Evolutionary conservation across 2,888 invertebrate genomes (phyloP).

Genomic region (Conchocele bisecta): DNA sequence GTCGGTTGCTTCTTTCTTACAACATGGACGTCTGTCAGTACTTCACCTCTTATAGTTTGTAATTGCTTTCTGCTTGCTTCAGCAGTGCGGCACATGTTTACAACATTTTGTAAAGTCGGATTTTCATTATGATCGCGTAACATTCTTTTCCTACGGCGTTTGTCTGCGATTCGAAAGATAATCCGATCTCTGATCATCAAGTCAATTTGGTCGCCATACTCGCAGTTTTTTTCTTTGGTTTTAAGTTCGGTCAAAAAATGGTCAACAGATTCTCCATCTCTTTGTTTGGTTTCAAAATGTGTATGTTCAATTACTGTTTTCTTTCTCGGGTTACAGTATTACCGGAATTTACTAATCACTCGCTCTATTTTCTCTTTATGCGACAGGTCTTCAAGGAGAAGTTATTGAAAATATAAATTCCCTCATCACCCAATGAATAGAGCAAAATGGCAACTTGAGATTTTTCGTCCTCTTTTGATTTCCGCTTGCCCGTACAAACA

Average conservation of each 20-base stretch:
- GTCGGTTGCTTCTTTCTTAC: no score
- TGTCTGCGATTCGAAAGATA: constrained; percentile 12
- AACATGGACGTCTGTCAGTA: no score
- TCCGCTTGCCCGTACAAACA: constrained; percentile 19
- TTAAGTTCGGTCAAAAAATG: constrained; percentile 33
- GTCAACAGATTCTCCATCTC: constrained; percentile 28
- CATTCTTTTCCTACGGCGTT: not conserved
- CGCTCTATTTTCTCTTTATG: constrained; percentile 6
- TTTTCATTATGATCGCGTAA: not conserved
- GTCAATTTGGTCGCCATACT: constrained; percentile 28
- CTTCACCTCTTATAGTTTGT: no score
- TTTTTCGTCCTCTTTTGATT: constrained; percentile 2
- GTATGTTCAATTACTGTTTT: constrained; percentile 34
- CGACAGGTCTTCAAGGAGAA: constrained; percentile 6
- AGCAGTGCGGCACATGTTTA: constrained; percentile 35
- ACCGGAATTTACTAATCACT: constrained; percentile 3
- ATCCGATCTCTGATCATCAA: constrained; percentile 28
- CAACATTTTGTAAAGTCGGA: constrained; percentile 14
- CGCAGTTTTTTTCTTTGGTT: constrained; percentile 29
- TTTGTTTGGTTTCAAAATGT: constrained; percentile 23
- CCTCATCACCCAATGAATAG: constrained; percentile 24
- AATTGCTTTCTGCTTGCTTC: constrained; percentile 30
- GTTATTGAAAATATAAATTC: constrained; percentile 30
- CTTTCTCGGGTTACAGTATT: constrained; percentile 26
- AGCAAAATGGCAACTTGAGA: constrained; percentile 18